phyloP scores from a whole-genome alignment of 2,888 invertebrate species.

The Amphipoea oculea region DNA sequence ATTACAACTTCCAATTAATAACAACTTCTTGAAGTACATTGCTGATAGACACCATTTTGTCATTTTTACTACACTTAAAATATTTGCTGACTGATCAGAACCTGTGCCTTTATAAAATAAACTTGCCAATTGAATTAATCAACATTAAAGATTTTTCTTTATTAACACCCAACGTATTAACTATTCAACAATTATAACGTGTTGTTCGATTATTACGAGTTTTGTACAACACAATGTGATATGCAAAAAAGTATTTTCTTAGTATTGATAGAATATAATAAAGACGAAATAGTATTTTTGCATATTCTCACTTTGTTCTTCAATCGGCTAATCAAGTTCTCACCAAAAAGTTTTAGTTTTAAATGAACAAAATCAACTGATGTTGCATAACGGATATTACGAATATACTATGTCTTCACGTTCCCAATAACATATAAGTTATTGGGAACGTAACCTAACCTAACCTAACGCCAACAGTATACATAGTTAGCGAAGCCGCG shows the following conservation, averaged over 20 bases:
- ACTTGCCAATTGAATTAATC: neutral
- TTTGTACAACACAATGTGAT: neutral
- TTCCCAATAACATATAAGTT: neutral
- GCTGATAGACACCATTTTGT: neutral
- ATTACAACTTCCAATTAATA: neutral
- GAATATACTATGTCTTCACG: neutral
- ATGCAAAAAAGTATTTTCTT: neutral
- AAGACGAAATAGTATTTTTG: neutral
- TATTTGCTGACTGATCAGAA: neutral
- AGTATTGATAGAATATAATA: neutral
- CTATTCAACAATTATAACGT: too few relatives aligned
- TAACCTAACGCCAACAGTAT: too few relatives aligned
- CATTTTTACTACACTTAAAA: neutral
- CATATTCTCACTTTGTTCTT: neutral
- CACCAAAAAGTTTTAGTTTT: neutral
- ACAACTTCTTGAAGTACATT: conserved; percentile 5
- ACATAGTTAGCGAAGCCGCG: too few relatives aligned
- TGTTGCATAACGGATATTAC: neutral
- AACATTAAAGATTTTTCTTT: neutral
- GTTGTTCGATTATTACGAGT: neutral
- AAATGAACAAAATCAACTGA: neutral
- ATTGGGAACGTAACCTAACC: too few relatives aligned
- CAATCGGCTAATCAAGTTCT: neutral
- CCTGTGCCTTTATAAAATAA: too few relatives aligned
- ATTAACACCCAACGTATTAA: neutral